Evolutionary conservation across 2,113 vertebrate species (phyloP).

Genomic region (Fregetta grallaria): DNA sequence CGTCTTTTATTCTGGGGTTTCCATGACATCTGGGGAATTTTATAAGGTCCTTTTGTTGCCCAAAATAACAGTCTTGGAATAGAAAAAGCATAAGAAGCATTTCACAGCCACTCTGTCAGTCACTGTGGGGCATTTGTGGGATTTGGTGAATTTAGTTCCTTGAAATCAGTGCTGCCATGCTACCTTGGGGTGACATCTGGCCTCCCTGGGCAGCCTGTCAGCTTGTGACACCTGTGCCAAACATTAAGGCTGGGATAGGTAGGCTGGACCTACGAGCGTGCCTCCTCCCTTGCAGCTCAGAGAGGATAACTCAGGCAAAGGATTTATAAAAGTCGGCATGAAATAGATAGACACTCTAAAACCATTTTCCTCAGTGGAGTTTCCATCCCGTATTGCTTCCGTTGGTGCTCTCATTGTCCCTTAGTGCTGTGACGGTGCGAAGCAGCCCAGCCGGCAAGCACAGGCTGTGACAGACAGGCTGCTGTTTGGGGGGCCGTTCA

Average conservation of each 20-base stretch:
- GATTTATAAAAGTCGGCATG: background rate
- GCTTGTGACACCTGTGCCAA: background rate
- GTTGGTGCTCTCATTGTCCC: background rate
- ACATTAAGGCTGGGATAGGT: background rate
- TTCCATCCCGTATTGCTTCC: fast-evolving
- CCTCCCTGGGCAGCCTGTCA: background rate
- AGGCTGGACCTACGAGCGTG: background rate
- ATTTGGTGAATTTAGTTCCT: background rate
- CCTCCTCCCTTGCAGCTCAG: background rate
- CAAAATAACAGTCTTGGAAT: background rate
- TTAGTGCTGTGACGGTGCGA: background rate
- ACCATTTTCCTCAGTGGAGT: background rate
- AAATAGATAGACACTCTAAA: background rate
- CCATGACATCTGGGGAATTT: background rate
- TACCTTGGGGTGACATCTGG: background rate
- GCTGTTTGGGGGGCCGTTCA: fast-evolving
- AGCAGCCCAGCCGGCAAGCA: background rate
- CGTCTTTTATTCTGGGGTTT: background rate
- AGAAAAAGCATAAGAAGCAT: background rate
- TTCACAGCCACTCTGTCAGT: background rate
- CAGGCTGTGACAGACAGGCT: background rate
- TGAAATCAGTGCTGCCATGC: background rate
- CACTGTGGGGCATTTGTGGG: background rate
- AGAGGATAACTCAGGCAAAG: background rate
- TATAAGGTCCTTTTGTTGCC: background rate